Evolutionary conservation across 1,140 invertebrate genomes (phyloP).

Genomic region (Dufourea novaeangliae): DNA sequence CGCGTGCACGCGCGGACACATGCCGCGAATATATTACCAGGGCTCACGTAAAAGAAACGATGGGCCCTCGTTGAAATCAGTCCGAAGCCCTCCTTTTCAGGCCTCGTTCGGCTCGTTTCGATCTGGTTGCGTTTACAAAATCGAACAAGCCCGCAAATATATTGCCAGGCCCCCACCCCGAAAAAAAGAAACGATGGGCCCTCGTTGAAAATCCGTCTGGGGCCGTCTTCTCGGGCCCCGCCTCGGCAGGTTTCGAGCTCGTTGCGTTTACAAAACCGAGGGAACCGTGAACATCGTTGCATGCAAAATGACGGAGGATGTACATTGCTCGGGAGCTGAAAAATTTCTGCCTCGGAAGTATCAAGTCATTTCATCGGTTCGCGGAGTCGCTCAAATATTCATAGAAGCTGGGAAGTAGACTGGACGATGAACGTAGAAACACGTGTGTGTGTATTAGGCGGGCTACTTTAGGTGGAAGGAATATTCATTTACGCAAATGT

Average conservation of each 20-base stretch:
- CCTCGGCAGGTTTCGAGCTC: not conserved
- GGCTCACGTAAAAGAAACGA: not conserved
- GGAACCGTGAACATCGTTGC: slow-evolving; percentile 2
- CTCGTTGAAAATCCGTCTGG: not conserved
- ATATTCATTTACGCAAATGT: too few species aligned
- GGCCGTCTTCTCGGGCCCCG: not conserved
- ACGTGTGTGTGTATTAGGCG: too few species aligned
- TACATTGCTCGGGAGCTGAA: not conserved
- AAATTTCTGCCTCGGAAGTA: not conserved
- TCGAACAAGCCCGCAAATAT: slow-evolving; percentile 54
- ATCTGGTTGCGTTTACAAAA: slow-evolving; percentile 8
- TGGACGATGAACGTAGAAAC: too few species aligned
- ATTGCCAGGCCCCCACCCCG: slow-evolving; percentile 27
- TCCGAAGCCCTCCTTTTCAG: not conserved
- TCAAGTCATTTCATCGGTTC: not conserved
- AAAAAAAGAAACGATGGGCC: not conserved
- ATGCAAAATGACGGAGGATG: too few species aligned
- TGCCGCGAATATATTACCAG: slow-evolving; percentile 53
- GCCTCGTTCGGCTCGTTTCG: not conserved
- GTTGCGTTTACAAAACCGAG: not conserved
- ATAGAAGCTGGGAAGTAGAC: too few species aligned
- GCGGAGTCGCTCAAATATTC: too few species aligned
- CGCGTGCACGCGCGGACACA: slow-evolving; percentile 32
- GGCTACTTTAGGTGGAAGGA: too few species aligned
- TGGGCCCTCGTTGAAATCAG: not conserved